Percentiles rank a stretch among this genome's conserved stretches.
Evolutionary conservation across 2,797 vertebrate genomes (phyloP).

Genomic region (Xyrichtys novacula): DNA sequence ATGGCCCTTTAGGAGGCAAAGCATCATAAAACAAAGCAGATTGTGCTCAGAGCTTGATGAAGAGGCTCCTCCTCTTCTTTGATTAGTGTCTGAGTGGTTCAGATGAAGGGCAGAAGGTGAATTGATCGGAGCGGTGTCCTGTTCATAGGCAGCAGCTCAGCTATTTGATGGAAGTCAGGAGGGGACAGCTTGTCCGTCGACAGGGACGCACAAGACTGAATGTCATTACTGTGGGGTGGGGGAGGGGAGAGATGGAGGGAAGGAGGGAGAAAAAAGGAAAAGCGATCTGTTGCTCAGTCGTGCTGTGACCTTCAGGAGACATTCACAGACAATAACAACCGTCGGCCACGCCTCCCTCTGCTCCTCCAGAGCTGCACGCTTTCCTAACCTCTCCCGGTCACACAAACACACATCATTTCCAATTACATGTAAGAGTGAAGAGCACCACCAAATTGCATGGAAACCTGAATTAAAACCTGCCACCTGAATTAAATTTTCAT

Average conservation of each 20-base stretch:
- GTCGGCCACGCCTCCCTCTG: constrained; percentile 37
- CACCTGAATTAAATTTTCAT: constrained; percentile 4
- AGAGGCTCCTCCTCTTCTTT: constrained; percentile 64
- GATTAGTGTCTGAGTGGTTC: constrained; percentile 69
- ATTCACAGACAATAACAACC: constrained; percentile 72
- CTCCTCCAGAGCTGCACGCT: constrained; percentile 14
- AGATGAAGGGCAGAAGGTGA: constrained; percentile 75
- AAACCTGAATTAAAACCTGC: too few species aligned
- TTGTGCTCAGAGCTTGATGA: constrained; percentile 18
- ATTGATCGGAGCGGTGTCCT: constrained; percentile 72
- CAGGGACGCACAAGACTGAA: constrained; percentile 44
- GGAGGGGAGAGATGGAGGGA: constrained; percentile 26
- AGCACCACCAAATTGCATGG: constrained; percentile 15
- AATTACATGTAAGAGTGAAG: constrained; percentile 29
- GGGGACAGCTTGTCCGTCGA: constrained; percentile 49
- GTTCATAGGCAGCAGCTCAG: constrained; percentile 58
- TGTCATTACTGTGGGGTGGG: constrained; percentile 50
- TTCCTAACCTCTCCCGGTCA: constrained; percentile 22
- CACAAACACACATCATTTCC: constrained; percentile 29
- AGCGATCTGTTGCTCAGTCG: constrained; percentile 59
- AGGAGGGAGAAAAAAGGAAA: constrained; percentile 15
- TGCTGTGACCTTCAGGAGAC: constrained; percentile 75
- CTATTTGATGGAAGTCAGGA: constrained; percentile 64
- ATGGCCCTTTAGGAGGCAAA: constrained; percentile 24
- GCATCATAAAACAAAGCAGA: constrained; percentile 11